A percentile compares a stretch with the other conserved stretches of the same genome.
Evolutionary conservation across 2,113 vertebrate genomes (phyloP).

Genomic region (Colinus virginianus): DNA sequence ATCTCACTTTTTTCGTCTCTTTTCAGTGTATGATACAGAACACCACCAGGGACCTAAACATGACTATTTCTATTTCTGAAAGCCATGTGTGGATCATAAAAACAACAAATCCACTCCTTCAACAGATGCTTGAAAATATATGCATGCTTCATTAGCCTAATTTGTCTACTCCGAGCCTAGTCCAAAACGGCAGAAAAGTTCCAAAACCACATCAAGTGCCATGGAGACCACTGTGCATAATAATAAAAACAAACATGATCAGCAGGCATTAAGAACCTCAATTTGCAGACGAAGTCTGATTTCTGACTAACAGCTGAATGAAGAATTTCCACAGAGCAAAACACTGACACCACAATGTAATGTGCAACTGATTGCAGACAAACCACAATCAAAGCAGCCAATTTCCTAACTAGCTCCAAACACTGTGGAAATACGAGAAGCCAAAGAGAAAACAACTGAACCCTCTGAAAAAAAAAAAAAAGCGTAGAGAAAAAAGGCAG

Average conservation of each 20-base stretch:
- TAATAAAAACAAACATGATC: conserved; percentile 77
- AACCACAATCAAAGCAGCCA: conserved; percentile 46
- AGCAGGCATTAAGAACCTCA: conserved; percentile 63
- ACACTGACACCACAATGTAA: conserved; percentile 46
- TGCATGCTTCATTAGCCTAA: conserved; percentile 6
- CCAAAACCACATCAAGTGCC: conserved; percentile 75
- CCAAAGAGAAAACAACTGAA: conserved; percentile 23
- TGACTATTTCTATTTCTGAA: background rate
- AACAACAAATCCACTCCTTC: conserved; percentile 12
- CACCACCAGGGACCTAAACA: background rate
- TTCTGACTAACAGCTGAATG: conserved; percentile 56
- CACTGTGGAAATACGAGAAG: conserved; percentile 44
- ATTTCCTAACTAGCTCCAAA: conserved; percentile 54
- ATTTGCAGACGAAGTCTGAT: conserved; percentile 69
- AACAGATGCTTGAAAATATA: conserved; percentile 44
- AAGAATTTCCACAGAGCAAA: conserved; percentile 53
- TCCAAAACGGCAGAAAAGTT: conserved; percentile 49
- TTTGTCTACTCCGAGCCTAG: conserved; percentile 7
- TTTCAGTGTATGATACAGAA: background rate
- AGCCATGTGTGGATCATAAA: background rate
- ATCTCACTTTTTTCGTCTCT: background rate
- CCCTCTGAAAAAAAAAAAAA: background rate
- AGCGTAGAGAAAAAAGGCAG: background rate
- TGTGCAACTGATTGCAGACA: conserved; percentile 28
- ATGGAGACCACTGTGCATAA: conserved; percentile 24